phyloP scores from a whole-genome alignment of 2,888 invertebrate species.

The Drosophila dives region DNA sequence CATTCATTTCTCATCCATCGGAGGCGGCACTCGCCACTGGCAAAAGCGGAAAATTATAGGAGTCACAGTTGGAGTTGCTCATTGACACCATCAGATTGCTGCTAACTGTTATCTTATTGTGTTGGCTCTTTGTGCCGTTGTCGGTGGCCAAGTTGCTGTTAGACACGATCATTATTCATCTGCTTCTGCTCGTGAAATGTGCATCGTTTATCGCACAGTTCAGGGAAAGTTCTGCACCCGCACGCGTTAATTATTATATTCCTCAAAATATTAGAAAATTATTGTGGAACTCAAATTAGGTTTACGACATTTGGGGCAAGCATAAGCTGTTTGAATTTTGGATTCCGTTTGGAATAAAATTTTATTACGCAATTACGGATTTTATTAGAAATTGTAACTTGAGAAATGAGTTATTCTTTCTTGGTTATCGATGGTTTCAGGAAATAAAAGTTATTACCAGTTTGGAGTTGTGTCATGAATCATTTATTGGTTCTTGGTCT shows the following conservation, averaged over 20 bases:
- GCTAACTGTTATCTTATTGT: constrained; percentile 60
- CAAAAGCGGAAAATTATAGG: constrained; percentile 48
- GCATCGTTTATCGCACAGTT: constrained; percentile 51
- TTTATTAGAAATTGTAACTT: neutral
- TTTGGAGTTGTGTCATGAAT: neutral
- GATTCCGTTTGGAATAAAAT: neutral
- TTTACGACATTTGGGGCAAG: neutral
- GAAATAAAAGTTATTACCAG: neutral
- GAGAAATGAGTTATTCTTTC: neutral
- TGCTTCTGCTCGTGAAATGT: constrained; percentile 11
- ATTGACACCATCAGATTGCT: constrained; percentile 75
- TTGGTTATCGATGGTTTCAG: neutral
- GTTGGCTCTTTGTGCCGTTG: constrained; percentile 49
- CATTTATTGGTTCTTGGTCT: too few relatives aligned
- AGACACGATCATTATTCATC: constrained; percentile 44
- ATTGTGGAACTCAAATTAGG: neutral
- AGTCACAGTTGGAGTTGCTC: constrained; percentile 22
- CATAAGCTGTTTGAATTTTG: neutral
- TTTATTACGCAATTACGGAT: neutral
- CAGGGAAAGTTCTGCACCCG: constrained; percentile 62
- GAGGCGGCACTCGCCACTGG: constrained; percentile 23
- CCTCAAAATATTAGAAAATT: constrained; percentile 1
- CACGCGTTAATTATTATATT: constrained; percentile 21
- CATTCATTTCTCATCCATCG: constrained; percentile 3
- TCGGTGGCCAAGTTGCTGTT: constrained; percentile 24